Percentiles rank a stretch among this genome's conserved stretches.
phyloP scores from a whole-genome alignment of 2,797 vertebrate genomes.

The Pseudomugil tenellus region DNA sequence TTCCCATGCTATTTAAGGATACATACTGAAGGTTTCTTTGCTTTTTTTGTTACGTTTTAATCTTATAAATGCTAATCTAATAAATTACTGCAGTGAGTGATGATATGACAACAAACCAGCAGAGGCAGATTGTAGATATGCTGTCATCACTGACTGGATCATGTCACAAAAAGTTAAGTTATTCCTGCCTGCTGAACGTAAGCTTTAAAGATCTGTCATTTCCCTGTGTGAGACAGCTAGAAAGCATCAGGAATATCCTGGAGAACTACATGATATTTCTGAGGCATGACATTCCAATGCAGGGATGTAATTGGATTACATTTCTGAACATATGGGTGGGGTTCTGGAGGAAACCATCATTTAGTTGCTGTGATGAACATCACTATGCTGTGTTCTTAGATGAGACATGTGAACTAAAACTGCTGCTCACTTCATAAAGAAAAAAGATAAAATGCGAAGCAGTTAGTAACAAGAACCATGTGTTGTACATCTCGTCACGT shows the following conservation, averaged over 20 bases:
- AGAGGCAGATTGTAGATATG: neutral
- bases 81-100: conserved; percentile 11
- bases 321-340: conserved; percentile 20
- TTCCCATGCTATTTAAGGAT: neutral
- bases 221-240: conserved; percentile 15
- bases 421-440: conserved; percentile 29
- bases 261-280: conserved; percentile 21
- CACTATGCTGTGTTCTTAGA: neutral
- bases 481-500: conserved; percentile 59
- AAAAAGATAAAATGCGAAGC: conserved; percentile 52
- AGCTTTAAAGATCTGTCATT: conserved; percentile 28
- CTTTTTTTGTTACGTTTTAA: neutral
- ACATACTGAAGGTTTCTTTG: neutral
- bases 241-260: conserved; percentile 7
- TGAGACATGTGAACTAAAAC: conserved; percentile 2
- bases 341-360: neutral
- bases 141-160: conserved; percentile 14
- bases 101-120: neutral
- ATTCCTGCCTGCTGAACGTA: conserved; percentile 13
- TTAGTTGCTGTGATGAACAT: neutral
- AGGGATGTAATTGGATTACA: conserved; percentile 26
- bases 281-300: conserved; percentile 6
- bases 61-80: neutral
- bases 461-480: conserved; percentile 78
- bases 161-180: conserved; percentile 14